Conservation (phyloP, 1,140 invertebrate genomes). For the Bombus sylvicola region DNA sequence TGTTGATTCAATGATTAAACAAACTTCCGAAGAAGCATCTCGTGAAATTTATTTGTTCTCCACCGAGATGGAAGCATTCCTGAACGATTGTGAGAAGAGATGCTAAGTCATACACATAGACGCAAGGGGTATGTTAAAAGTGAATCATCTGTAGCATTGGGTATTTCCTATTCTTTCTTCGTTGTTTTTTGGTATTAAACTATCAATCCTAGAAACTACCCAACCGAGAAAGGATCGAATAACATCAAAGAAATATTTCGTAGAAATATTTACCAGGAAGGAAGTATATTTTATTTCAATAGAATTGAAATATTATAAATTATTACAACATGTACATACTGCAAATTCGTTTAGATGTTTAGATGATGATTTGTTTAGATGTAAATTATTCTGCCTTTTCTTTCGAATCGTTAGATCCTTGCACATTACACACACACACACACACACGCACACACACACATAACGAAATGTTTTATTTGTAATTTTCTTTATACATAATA, state of each 20-base stretch:
- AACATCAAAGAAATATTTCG: background rate
- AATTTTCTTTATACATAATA: too few species aligned
- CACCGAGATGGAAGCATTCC: background rate
- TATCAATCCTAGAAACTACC: too few species aligned
- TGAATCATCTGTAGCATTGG: background rate
- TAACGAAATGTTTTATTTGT: too few species aligned
- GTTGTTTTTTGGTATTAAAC: background rate
- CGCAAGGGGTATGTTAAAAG: background rate
- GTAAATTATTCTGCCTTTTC: too few species aligned
- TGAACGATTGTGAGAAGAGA: background rate
- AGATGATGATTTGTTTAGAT: too few species aligned
- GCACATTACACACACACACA: background rate
- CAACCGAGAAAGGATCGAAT: background rate
- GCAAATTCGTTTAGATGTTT: too few species aligned
- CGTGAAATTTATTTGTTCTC: conserved; percentile 9
- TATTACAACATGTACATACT: too few species aligned
- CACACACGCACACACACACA: too few species aligned
- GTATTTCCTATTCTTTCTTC: background rate
- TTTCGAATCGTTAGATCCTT: background rate
- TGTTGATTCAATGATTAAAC: conserved; percentile 2
- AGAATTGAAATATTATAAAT: background rate
- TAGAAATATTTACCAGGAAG: background rate
- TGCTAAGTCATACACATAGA: background rate
- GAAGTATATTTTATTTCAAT: background rate
- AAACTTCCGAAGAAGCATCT: background rate